A percentile compares a stretch with the other conserved stretches of the same genome.
Evolutionary conservation across 2,797 vertebrate genomes (phyloP).

Genomic region (Sphaeramia orbicularis): DNA sequence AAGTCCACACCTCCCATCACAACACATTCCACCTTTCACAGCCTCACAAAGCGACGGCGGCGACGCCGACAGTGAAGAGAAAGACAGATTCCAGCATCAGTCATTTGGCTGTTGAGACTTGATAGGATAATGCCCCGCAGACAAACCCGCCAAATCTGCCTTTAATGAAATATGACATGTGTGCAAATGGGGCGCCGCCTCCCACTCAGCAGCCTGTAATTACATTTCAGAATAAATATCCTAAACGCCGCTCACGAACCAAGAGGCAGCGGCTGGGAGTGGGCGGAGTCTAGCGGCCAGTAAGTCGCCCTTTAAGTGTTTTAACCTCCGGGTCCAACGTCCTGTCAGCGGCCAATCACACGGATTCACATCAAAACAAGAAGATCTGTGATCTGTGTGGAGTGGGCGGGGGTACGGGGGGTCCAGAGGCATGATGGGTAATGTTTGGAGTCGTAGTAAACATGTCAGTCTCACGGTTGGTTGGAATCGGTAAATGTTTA

Average conservation of each 20-base stretch:
- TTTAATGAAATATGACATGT: slow-evolving; percentile 99
- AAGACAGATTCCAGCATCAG: slow-evolving; percentile 88
- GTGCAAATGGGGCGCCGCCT: slow-evolving; percentile 96
- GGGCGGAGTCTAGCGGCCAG: slow-evolving; percentile 29
- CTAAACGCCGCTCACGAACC: slow-evolving; percentile 86
- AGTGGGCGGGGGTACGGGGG: background rate
- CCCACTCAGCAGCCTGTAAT: slow-evolving; percentile 97
- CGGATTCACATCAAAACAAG: slow-evolving; percentile 16
- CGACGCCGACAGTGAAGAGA: slow-evolving; percentile 80
- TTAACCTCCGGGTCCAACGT: slow-evolving; percentile 10
- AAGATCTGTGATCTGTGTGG: background rate
- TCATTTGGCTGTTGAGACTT: slow-evolving; percentile 94
- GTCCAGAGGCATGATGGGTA: slow-evolving; percentile 16
- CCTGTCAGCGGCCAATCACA: slow-evolving; percentile 29
- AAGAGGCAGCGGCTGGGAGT: slow-evolving; percentile 29
- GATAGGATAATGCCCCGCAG: slow-evolving; percentile 94
- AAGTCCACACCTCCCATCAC: slow-evolving; percentile 74
- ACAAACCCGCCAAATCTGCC: slow-evolving; percentile 94
- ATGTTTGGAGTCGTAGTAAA: slow-evolving; percentile 45
- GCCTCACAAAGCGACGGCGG: slow-evolving; percentile 86
- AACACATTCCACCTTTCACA: slow-evolving; percentile 78
- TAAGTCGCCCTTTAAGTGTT: slow-evolving; percentile 46
- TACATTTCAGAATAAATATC: slow-evolving; percentile 97
- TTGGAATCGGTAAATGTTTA: too few species aligned
- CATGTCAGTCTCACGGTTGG: slow-evolving; percentile 52